A percentile compares a stretch with the other conserved stretches of the same genome.
Conservation (phyloP, 2,888 invertebrate genomes). For the Holacanthella duospinosa region DNA sequence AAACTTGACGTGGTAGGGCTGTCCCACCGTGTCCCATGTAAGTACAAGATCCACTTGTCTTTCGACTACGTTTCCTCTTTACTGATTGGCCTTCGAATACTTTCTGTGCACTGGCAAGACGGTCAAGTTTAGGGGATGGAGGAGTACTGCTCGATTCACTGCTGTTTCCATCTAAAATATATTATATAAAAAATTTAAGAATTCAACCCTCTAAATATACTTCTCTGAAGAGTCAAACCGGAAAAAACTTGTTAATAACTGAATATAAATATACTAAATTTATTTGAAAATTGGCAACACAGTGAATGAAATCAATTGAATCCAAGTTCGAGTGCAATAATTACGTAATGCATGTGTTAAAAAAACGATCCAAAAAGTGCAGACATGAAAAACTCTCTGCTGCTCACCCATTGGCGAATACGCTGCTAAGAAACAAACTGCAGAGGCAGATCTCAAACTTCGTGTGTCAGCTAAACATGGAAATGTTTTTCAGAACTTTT, state of each 20-base stretch:
- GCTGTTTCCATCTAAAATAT: constrained; percentile 35
- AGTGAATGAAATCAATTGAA: background rate
- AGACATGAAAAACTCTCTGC: background rate
- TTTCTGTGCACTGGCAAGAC: constrained; percentile 18
- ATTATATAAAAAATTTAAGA: background rate
- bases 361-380: background rate
- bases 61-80: constrained; percentile 33
- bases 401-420: constrained; percentile 1
- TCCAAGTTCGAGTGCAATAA: background rate
- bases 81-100: background rate
- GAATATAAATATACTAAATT: too few species aligned
- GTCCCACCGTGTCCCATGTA: constrained; percentile 45
- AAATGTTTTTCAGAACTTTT: background rate
- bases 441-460: background rate
- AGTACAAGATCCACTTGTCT: constrained; percentile 28
- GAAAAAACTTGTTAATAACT: too few species aligned
- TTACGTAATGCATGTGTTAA: background rate
- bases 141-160: constrained; percentile 40
- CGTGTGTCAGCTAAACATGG: background rate
- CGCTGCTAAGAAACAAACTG: background rate
- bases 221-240: too few species aligned
- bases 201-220: too few species aligned
- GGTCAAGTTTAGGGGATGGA: constrained; percentile 39
- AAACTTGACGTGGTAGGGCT: constrained; percentile 48
- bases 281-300: too few species aligned